phyloP scores from a whole-genome alignment of 2,888 invertebrate species.

The Athalia cordata region DNA sequence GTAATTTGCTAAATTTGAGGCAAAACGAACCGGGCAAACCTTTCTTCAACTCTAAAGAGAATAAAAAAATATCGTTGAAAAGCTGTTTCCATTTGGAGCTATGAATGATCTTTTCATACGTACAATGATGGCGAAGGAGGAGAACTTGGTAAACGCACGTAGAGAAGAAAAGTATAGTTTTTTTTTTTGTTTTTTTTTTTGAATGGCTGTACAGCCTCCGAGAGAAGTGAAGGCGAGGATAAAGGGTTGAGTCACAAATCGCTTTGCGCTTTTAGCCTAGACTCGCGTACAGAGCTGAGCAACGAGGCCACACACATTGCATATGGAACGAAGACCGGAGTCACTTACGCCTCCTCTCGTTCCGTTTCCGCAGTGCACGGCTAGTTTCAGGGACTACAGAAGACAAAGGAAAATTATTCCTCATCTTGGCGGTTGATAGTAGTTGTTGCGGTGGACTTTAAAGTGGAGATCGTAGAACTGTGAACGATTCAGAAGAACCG shows the following conservation, averaged over 20 bases:
- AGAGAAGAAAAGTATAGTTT: not conserved
- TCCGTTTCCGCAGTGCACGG: constrained; percentile 1
- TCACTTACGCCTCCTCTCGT: constrained; percentile 14
- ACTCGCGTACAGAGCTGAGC: not conserved
- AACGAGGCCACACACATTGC: constrained; percentile 15
- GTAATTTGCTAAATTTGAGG: constrained; percentile 1
- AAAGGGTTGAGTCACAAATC: constrained; percentile 35
- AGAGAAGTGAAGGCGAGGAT: constrained; percentile 23
- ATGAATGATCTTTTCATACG: too few species aligned
- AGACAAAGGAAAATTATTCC: constrained; percentile 37
- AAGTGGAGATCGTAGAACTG: not conserved
- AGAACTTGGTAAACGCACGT: not conserved
- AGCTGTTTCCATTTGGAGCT: too few species aligned
- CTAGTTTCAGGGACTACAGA: not conserved
- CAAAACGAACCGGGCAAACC: not conserved
- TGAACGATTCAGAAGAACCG: not conserved
- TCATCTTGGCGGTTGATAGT: constrained; percentile 5
- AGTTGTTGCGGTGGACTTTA: constrained; percentile 1
- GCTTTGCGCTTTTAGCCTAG: constrained; percentile 17
- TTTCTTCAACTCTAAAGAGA: too few species aligned
- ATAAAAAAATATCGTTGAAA: too few species aligned
- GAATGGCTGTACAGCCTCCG: not conserved
- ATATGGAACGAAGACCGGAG: constrained; percentile 28
- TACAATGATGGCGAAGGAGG: too few species aligned
- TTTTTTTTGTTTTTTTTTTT: too few species aligned